These are phyloP conservation scores for Eustalomyia histrio DNA, from an alignment of 2,888 invertebrate species.

Conservation along the genomic window DNA sequence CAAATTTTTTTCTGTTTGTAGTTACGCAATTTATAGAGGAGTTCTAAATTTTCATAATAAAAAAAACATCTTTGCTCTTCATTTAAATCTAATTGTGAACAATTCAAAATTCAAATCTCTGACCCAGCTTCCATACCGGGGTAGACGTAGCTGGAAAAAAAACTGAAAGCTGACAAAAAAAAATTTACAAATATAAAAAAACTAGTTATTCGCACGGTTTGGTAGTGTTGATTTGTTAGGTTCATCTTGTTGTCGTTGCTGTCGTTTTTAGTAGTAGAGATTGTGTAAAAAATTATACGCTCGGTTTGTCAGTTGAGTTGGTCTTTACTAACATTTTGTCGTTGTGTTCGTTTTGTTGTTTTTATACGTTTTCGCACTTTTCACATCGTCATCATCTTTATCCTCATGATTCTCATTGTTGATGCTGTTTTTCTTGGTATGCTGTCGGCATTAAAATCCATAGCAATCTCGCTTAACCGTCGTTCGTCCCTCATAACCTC, in stretches of 20 bases:
- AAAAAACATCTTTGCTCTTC: no score
- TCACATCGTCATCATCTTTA: constrained; percentile 50
- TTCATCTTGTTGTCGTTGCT: constrained; percentile 18
- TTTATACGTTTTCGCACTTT: constrained; percentile 57
- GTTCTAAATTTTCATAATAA: no score
- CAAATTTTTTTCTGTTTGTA: no score
- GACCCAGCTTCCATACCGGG: background rate
- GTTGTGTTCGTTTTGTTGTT: constrained; percentile 28
- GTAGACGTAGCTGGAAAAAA: constrained; percentile 40
- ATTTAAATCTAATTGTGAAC: no score
- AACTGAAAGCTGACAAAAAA: constrained; percentile 35
- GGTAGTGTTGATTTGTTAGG: constrained; percentile 32
- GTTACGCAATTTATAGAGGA: no score
- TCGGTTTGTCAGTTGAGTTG: constrained; percentile 59
- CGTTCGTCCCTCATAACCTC: background rate
- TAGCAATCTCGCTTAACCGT: constrained; percentile 1
- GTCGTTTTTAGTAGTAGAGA: constrained; percentile 54
- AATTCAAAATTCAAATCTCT: no score
- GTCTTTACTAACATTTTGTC: constrained; percentile 29
- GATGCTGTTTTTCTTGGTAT: constrained; percentile 38
- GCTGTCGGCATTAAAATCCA: constrained; percentile 51
- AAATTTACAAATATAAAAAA: background rate
- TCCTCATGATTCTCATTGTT: constrained; percentile 11
- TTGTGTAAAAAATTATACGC: constrained; percentile 65
- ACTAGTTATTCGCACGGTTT: constrained; percentile 60